These are phyloP conservation scores for Sebastes hubbsi DNA, from an alignment of 2,797 vertebrate species.

Conservation along the genomic window DNA sequence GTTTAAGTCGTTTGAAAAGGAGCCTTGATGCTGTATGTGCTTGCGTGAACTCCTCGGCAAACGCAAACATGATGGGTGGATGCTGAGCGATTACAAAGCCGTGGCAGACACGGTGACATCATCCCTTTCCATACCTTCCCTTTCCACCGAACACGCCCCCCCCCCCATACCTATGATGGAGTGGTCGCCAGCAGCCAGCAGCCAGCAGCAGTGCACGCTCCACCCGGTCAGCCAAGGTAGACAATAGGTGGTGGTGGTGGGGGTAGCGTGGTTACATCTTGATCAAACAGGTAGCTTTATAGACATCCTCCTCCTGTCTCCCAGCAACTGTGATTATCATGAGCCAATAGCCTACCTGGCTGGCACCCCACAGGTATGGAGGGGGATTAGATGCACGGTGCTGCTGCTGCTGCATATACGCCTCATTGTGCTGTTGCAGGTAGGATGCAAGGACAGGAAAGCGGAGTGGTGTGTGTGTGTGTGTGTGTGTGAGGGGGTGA, in stretches of 20 bases:
- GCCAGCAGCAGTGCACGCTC: slow-evolving; percentile 20
- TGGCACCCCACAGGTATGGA: slow-evolving; percentile 57
- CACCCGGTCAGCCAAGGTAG: slow-evolving; percentile 37
- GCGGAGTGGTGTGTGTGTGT: too few species aligned
- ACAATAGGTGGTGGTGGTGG: slow-evolving; percentile 53
- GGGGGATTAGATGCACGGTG: slow-evolving; percentile 8
- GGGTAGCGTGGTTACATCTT: background rate
- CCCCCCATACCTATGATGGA: slow-evolving; percentile 62
- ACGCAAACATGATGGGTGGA: slow-evolving; percentile 32
- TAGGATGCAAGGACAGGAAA: background rate
- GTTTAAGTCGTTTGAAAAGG: background rate
- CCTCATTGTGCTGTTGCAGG: slow-evolving; percentile 40
- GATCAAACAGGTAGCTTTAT: slow-evolving; percentile 76
- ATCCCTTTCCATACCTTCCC: slow-evolving; percentile 77
- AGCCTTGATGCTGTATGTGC: background rate
- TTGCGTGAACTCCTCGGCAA: background rate
- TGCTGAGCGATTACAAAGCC: slow-evolving; percentile 66
- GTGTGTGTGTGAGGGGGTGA: background rate
- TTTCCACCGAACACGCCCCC: slow-evolving; percentile 64
- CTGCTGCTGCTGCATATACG: slow-evolving; percentile 19
- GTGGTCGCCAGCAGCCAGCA: slow-evolving; percentile 16
- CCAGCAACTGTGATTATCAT: slow-evolving; percentile 74
- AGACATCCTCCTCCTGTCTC: slow-evolving; percentile 66
- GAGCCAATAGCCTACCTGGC: slow-evolving; percentile 72
- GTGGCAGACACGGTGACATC: slow-evolving; percentile 81